Base-by-base conservation (phyloP, 2,113 vertebrate species). In the Buteo buteo region DNA sequence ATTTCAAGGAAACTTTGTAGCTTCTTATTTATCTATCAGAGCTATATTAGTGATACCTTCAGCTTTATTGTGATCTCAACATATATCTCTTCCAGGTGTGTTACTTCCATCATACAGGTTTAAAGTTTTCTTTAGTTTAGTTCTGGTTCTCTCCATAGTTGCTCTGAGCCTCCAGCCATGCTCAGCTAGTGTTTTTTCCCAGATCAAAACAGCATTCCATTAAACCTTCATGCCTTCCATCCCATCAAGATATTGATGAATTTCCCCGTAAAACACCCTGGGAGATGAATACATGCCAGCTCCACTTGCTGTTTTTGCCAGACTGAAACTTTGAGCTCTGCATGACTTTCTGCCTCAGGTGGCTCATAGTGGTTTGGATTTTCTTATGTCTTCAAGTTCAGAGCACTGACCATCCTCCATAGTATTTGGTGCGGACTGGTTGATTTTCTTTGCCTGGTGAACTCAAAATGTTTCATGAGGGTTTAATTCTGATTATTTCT, bases 191-290 rank as follows among this genome's bases (percentile, higher is more conserved):
- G 17, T 76, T 91, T 94, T 87, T 80, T 65, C 57, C 78, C 84
- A 94, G 78, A 96, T 94, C 95, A 96, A 96, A 96, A 96, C 3
- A 4, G 82, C 91, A 42, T 91, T 95, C 82, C 82, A 95, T 96
- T 94, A 96, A 97, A 95, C 87, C 94, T 97, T 95, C 84, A 94
- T 96, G 82, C 71, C 87, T 85, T 96, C 92, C 62, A 93, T 76
- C 62, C 93, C 70, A 93, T 90, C 87, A 96, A 96, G 96, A 94
- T 96, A 96, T 94, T 95, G 95, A 96, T 96, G 84, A 93, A 58
- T 93, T 95, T 96, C 66, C 70, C 78, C 87, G 82, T 79, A 94
- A 93, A 94, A 94, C 49, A 93, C 62, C 82, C 78, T 91, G 78
- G 74, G 84, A 96, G 81, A 71, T 61, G 49, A 94, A 95, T 57